Conservation (phyloP, 2,113 vertebrate genomes). For the Oceanites oceanicus region DNA sequence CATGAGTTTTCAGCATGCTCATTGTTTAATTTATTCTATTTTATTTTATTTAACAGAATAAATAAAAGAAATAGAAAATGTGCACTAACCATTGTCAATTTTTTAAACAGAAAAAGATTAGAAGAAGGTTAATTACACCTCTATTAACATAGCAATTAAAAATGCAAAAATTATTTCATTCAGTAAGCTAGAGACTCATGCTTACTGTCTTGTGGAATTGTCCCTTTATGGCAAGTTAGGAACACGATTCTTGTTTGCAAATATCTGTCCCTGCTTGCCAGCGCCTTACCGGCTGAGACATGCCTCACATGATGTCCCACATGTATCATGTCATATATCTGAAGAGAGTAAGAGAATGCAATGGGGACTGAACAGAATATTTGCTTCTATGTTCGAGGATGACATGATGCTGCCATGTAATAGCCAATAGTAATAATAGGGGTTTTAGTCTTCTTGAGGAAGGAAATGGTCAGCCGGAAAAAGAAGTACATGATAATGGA, state of each 20-base stretch:
- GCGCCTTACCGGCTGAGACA: not conserved
- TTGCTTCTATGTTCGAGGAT: not conserved
- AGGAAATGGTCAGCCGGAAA: not conserved
- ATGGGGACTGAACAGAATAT: not conserved
- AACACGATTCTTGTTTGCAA: not conserved
- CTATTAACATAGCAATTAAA: not conserved
- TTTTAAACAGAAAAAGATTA: not conserved
- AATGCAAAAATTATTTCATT: not conserved
- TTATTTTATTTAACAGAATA: not conserved
- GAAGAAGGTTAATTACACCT: not conserved
- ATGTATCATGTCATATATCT: not conserved
- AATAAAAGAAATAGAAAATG: not conserved
- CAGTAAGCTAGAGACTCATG: not conserved
- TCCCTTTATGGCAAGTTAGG: not conserved
- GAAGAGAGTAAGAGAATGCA: not conserved
- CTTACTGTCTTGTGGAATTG: not conserved
- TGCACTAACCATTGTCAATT: not conserved
- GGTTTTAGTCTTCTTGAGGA: not conserved
- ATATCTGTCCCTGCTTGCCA: not conserved
- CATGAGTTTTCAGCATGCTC: fast-evolving
- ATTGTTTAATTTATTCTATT: not conserved
- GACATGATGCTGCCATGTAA: not conserved
- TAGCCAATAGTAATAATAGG: not conserved
- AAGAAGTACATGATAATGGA: not conserved
- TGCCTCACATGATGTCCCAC: not conserved